Evolutionary conservation across 1,140 invertebrate species (phyloP), one percentile per base, ranked within the genome.

Genomic region (Idris sp.): DNA sequence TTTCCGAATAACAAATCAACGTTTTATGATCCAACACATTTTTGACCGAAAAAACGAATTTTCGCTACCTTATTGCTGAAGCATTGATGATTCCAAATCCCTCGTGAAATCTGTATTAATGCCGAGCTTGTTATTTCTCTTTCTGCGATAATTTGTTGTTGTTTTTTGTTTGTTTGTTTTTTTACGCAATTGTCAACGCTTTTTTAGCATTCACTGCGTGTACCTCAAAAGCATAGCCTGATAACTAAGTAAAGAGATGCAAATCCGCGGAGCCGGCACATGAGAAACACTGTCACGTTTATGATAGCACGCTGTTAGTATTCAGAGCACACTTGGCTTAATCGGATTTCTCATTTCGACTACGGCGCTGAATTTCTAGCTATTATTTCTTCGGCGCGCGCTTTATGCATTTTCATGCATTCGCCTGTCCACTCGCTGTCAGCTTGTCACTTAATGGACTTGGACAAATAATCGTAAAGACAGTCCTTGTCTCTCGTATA

Each of bases 321-420:
- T 75, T 75, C 73, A 69, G 64, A 69, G 62, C 69, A 75, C 64
- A 69, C 72, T 69, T 68, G 43, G 48, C 44, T 69, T 75, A 75
- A 75, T 75, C 72, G 64, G 72, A 75, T 64, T 75, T 69, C 72
- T 75, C 72, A 62, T 75, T 75, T 75, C 36, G 43, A 68, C 56
- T 59, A 69, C 64, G 64, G 49, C 26, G 38, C 44, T 51, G 64
- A 41, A 75, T 75, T 69, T 68, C 58, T 67, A 35, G 40, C 71
- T 67, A 74, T 67, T 67, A 64, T 74, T 74, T 74, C 62, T 67
- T 72, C 51, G 43, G 22, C 22, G 51, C 18, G 38, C 54, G 53
- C 48, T 68, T 68, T 62, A 74, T 64, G 62, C 61, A 62, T 68
- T 74, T 68, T 74, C 62, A 43, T 62, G 56, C 56, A n/a, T 74